Evolutionary conservation across 2,888 invertebrate species (phyloP), one percentile per base, ranked within the genome.

Genomic region (Temnothorax ravouxi): DNA sequence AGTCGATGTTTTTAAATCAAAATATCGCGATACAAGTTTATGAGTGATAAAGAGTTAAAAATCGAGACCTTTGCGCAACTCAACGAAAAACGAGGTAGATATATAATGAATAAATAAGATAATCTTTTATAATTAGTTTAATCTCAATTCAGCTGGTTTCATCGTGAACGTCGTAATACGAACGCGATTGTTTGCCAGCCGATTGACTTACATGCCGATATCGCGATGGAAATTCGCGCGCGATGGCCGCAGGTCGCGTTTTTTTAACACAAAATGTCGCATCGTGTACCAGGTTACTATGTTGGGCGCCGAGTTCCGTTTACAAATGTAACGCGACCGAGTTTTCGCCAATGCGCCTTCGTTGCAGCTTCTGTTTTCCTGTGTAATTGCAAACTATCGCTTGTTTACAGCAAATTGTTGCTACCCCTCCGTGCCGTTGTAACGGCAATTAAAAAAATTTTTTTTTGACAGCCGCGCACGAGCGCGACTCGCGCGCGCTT

Each of bases 191-290:
- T 21, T 47, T 5, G 59, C 9, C 44, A 38, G 21, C 3, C 9
- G 74, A 59, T 74, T n/a, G 25, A 44, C 38, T 44, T n/a, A 5
- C n/a, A 29, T 25, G 41, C 21, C 64, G 13, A 38, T n/a, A 64
- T 47, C 54, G 6, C n/a, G 52, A n/a, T 25, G 8, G 66, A 21
- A 47, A 54, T 61, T 62, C 15, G 21, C 34, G 21, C 34, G 21
- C 52, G 56, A 74, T 72, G 9, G 61, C 47, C 47, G 47, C 66
- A 75, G 61, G 56, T 50, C 25, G 67, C 66, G 81, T 92, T 93
- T 94, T 94, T 94, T 93, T 92, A 93, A 93, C 92, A 94, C 93
- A 93, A 94, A 93, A 93, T 93, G 93, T 94, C 94, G 92, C 92
- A 88, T 85, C 88, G 87, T 79, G 92, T 94, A 94, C 69, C 94